phyloP scores from a whole-genome alignment of 1,140 invertebrate species.

The Drosophila navojoa region DNA sequence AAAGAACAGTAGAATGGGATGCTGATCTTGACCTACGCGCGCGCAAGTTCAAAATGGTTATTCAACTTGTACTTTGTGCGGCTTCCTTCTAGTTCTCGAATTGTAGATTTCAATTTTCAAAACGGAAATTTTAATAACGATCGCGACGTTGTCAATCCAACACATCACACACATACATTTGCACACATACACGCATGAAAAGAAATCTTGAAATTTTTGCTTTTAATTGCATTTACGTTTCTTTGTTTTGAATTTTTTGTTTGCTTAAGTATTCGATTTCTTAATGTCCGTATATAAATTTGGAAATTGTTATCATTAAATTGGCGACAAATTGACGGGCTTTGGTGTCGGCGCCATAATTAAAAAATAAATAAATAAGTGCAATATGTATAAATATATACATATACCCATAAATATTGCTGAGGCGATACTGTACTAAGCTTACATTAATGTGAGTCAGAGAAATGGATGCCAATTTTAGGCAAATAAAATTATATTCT shows the following conservation, averaged over 20 bases:
- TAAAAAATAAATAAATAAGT: conserved; percentile 1
- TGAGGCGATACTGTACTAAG: too few relatives aligned
- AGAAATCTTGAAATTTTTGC: conserved; percentile 16
- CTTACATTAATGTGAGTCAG: too few relatives aligned
- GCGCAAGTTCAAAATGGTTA: conserved; percentile 65
- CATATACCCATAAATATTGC: background rate
- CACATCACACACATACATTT: conserved; percentile 21
- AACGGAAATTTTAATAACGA: conserved; percentile 71
- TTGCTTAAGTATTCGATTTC: conserved; percentile 19
- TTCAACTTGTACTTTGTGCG: conserved; percentile 63
- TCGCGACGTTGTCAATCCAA: conserved; percentile 21
- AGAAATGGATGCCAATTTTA: too few relatives aligned
- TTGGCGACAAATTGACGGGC: conserved; percentile 66
- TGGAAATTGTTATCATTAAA: conserved; percentile 42
- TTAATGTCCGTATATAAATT: conserved; percentile 12
- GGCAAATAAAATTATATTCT: too few relatives aligned
- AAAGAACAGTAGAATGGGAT: background rate
- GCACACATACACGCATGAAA: background rate
- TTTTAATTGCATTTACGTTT: conserved; percentile 31
- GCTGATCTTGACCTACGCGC: conserved; percentile 78
- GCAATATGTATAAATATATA: background rate
- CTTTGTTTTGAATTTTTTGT: conserved; percentile 8
- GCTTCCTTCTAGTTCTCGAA: conserved; percentile 44
- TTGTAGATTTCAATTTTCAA: conserved; percentile 46
- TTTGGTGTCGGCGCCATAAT: conserved; percentile 30